Conservation (phyloP, 1,140 invertebrate genomes). For the Megalopta genalis region DNA sequence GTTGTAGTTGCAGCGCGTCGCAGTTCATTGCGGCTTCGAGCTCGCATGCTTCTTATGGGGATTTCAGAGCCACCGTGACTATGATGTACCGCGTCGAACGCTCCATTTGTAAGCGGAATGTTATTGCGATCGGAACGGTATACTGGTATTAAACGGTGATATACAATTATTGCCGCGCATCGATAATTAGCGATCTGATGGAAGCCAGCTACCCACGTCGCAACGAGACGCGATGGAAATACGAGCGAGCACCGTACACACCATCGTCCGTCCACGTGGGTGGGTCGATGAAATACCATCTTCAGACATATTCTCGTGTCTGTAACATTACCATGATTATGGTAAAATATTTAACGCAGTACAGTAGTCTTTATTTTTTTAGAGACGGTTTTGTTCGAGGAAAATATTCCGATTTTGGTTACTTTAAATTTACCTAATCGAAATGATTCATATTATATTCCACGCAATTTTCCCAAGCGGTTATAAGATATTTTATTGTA, state of each 20-base stretch:
- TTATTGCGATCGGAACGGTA: constrained; percentile 24
- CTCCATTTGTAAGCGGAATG: constrained; percentile 35
- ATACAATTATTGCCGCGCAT: constrained; percentile 40
- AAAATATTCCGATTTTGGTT: too few relatives aligned
- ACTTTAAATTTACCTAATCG: too few relatives aligned
- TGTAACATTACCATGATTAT: too few relatives aligned
- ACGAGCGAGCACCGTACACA: background rate
- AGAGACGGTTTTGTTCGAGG: too few relatives aligned
- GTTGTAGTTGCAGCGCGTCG: too few relatives aligned
- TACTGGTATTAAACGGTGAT: constrained; percentile 31
- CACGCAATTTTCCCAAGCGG: too few relatives aligned
- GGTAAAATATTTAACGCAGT: too few relatives aligned
- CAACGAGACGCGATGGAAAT: constrained; percentile 18
- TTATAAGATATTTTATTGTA: too few relatives aligned
- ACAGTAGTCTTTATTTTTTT: too few relatives aligned
- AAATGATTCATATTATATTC: too few relatives aligned
- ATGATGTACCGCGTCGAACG: constrained; percentile 27
- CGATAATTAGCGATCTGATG: constrained; percentile 49
- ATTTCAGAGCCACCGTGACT: constrained; percentile 30
- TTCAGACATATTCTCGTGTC: too few relatives aligned
- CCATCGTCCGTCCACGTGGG: background rate
- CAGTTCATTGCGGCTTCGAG: background rate
- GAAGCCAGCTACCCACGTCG: constrained; percentile 37
- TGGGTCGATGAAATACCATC: constrained; percentile 1
- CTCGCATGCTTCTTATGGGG: background rate